phyloP scores from a whole-genome alignment of 2,888 invertebrate genomes.

The Dasypolia templi region DNA sequence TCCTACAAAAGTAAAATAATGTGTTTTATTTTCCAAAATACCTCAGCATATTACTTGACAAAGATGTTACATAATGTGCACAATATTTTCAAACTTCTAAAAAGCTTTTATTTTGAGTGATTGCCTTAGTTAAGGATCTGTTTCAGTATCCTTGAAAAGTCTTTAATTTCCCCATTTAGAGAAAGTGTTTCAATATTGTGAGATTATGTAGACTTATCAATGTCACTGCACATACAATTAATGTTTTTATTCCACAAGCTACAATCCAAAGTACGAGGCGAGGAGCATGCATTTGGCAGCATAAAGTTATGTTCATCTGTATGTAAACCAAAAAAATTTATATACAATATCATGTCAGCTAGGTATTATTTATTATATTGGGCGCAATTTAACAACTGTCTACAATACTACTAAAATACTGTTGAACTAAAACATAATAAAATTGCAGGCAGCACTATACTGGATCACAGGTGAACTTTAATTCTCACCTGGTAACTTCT shows the following conservation, averaged over 20 bases:
- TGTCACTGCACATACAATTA: constrained; percentile 65
- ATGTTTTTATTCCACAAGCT: constrained; percentile 71
- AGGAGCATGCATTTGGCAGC: constrained; percentile 81
- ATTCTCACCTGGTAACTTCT: constrained; percentile 96
- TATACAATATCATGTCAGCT: constrained; percentile 46
- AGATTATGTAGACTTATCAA: constrained; percentile 50
- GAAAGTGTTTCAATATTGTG: constrained; percentile 43
- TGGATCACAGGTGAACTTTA: background rate
- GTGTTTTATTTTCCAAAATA: constrained; percentile 43
- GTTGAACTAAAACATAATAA: constrained; percentile 17
- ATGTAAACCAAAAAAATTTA: constrained; percentile 71
- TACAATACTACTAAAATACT: constrained; percentile 25
- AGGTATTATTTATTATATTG: constrained; percentile 24
- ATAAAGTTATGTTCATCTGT: constrained; percentile 79
- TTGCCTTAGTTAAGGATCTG: constrained; percentile 12
- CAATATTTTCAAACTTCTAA: constrained; percentile 12
- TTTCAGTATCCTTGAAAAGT: constrained; percentile 45
- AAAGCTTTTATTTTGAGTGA: background rate
- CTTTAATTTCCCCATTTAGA: constrained; percentile 33
- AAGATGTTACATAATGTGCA: constrained; percentile 19
- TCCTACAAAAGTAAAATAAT: constrained; percentile 44
- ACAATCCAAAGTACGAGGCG: constrained; percentile 72
- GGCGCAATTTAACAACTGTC: constrained; percentile 25
- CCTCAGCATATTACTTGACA: constrained; percentile 28
- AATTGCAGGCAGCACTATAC: constrained; percentile 5